Conservation (phyloP, 1,140 invertebrate species). For the Muscidifurax raptorellus region DNA sequence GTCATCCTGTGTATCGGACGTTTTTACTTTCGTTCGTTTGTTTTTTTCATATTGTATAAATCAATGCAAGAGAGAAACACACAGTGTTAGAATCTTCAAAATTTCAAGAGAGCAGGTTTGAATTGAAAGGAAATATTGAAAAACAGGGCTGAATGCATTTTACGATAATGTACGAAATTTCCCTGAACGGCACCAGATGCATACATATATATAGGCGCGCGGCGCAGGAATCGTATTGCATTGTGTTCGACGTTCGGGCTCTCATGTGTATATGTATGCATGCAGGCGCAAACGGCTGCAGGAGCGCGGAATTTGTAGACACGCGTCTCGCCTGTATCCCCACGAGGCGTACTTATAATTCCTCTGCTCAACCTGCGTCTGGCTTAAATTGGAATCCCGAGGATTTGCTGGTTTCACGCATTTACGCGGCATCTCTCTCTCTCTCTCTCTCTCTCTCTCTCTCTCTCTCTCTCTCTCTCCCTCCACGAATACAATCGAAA, state of each 20-base stretch:
- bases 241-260: constrained; percentile 30
- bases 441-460: background rate
- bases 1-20: background rate
- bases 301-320: constrained; percentile 23
- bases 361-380: constrained; percentile 53
- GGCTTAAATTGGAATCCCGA: constrained; percentile 59
- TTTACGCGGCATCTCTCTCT: background rate
- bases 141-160: background rate
- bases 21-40: background rate
- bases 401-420: constrained; percentile 64
- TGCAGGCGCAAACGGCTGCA: background rate
- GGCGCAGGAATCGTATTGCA: constrained; percentile 15
- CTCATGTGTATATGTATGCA: background rate
- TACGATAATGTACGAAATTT: constrained; percentile 13
- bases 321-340: constrained; percentile 45
- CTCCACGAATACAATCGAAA: background rate
- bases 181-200: background rate
- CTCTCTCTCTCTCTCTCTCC: background rate
- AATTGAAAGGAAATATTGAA: background rate
- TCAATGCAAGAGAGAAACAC: too few species aligned
- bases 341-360: constrained; percentile 57
- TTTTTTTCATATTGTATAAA: too few species aligned
- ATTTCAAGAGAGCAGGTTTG: too few species aligned
- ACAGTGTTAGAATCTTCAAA: too few species aligned
- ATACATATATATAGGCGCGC: background rate